Evolutionary conservation across 2,797 vertebrate species (phyloP), one percentile per base, ranked within the genome.

Genomic region (Tangara arthus): DNA sequence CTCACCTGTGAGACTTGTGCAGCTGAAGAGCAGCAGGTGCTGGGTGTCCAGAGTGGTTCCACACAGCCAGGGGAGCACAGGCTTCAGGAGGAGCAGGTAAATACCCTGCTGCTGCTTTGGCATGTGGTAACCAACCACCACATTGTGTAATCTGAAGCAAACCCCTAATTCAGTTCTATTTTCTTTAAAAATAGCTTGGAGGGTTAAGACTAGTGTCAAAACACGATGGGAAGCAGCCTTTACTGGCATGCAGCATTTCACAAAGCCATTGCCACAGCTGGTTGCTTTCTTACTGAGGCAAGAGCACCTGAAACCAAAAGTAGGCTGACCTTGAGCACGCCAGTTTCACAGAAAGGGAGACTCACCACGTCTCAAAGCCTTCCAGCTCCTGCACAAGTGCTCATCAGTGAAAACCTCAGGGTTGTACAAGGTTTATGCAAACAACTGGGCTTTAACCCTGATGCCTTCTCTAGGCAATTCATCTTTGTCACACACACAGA

Each of bases 31-130:
- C 66, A 69, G 50, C 32, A 81, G 42, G 28, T 47, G 6, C 68
- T 56, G 16, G 6, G 41, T 6, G 1, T 59, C 47, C 66, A 42
- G 47, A 0, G 0, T 18, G 24, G 61, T 1, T 22, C 32, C 57
- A 71, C 0, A 0, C 46, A 68, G 7, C 1, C 47, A 37, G 32
- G 1, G 8, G 30, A 60, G 42, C 0, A 0, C 50, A 60, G 55
- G 32, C 41, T 69, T 50, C 6, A 24, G 70, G 20, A 91, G 32
- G 13, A 75, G 26, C 0, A 0, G 82, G 20, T n/a, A 60, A 93
- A 78, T 12, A 23, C 73, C 6, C 2, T 37, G 66, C 27, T 1
- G 3, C 12, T 15, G 53, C 69, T 69, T 42, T 1, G 11, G 27
- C 46, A 20, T 2, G 17, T 21, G 52, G 32, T 19, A 84, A 76